Percentiles rank a stretch among this genome's conserved stretches.
These are phyloP conservation scores for Dicycla oo DNA, from an alignment of 2,888 invertebrate species.

Conservation along the genomic window DNA sequence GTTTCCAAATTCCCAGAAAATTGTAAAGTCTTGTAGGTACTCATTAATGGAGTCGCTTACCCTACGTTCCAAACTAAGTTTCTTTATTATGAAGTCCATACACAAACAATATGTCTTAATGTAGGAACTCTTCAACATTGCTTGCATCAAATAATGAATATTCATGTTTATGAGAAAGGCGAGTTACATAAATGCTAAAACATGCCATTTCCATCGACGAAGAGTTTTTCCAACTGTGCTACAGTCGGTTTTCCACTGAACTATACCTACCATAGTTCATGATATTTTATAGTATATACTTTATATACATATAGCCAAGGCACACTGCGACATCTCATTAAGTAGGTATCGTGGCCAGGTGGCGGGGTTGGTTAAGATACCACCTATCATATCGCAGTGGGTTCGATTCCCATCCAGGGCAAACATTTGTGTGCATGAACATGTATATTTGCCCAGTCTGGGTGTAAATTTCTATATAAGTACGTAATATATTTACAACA, in stretches of 20 bases:
- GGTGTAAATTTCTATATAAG: too few species aligned
- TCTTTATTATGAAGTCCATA: slow-evolving; percentile 2
- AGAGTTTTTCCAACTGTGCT: background rate
- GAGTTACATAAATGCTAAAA: slow-evolving; percentile 8
- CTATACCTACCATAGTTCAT: background rate
- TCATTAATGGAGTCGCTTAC: background rate
- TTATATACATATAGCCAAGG: too few species aligned
- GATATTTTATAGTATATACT: too few species aligned
- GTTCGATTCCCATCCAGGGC: too few species aligned
- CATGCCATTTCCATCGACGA: background rate
- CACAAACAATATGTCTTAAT: slow-evolving; percentile 19
- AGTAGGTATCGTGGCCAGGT: too few species aligned
- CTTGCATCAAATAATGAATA: slow-evolving; percentile 20
- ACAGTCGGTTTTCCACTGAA: too few species aligned
- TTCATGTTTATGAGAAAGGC: slow-evolving; percentile 16
- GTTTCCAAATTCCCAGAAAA: background rate
- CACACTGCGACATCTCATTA: too few species aligned
- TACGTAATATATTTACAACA: too few species aligned
- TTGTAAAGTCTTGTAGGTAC: background rate
- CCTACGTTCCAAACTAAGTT: background rate
- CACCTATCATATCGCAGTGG: too few species aligned
- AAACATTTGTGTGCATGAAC: too few species aligned
- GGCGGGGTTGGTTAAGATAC: too few species aligned
- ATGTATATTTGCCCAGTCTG: too few species aligned
- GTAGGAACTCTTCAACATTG: slow-evolving; percentile 18